phyloP scores from a whole-genome alignment of 2,888 invertebrate species.

The Physocephala rufipes region DNA sequence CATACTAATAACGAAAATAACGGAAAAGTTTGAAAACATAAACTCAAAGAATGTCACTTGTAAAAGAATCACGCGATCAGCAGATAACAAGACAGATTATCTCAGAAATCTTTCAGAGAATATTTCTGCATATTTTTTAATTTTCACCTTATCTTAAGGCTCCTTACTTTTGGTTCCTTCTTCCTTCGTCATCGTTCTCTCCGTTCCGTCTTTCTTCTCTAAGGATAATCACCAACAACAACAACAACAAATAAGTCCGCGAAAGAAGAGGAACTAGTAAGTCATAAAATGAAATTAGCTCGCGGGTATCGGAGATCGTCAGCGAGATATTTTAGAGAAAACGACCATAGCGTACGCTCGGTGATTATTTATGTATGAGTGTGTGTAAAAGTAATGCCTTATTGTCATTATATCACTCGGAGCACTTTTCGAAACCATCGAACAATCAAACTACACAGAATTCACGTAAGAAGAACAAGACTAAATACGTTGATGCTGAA shows the following conservation, averaged over 20 bases:
- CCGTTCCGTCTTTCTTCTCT: neutral
- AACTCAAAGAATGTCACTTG: conserved; percentile 37
- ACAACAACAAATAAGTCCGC: neutral
- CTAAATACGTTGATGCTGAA: neutral
- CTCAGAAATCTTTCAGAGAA: neutral
- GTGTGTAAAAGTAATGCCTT: conserved; percentile 33
- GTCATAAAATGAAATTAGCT: conserved; percentile 44
- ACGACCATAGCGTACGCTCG: conserved; percentile 16
- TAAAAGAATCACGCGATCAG: conserved; percentile 37
- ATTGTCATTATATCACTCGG: conserved; percentile 35
- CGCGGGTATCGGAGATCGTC: conserved; percentile 22
- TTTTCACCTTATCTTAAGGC: neutral
- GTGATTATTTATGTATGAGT: too few species aligned
- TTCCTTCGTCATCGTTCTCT: neutral
- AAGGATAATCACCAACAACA: conserved; percentile 16
- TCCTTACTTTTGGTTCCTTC: neutral
- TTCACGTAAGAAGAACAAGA: too few species aligned
- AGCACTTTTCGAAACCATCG: too few species aligned
- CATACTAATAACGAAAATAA: neutral
- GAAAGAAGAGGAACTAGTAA: conserved; percentile 25
- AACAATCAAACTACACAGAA: too few species aligned
- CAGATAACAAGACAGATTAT: neutral
- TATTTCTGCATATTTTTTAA: neutral
- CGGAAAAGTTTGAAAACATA: conserved; percentile 7
- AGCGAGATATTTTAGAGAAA: conserved; percentile 14